phyloP scores from a whole-genome alignment of 2,113 vertebrate species.

The Thryonomys swinderianus region DNA sequence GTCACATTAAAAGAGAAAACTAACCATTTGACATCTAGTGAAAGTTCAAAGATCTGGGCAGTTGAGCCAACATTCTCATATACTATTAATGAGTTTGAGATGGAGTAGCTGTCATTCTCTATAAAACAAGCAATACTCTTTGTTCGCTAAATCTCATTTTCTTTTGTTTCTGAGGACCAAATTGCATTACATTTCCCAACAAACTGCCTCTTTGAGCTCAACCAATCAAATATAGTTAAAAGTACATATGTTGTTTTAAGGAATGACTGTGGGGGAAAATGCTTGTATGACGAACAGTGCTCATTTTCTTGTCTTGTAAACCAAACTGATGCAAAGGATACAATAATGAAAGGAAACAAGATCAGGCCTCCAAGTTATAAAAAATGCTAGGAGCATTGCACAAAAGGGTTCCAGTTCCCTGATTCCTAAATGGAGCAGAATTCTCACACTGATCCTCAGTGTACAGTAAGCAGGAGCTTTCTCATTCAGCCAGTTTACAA shows the following conservation, averaged over 20 bases:
- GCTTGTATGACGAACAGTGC: neutral
- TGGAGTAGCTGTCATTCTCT: neutral
- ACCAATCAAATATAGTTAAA: neutral
- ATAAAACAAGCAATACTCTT: neutral
- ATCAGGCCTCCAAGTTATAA: neutral
- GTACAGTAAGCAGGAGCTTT: neutral
- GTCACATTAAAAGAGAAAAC: neutral
- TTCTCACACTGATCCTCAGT: neutral
- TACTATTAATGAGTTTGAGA: neutral
- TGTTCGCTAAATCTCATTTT: neutral
- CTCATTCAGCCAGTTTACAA: neutral
- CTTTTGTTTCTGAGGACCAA: neutral
- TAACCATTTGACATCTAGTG: neutral
- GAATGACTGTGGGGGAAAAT: neutral
- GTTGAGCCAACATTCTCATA: neutral
- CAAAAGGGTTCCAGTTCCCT: neutral
- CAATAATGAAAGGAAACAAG: neutral
- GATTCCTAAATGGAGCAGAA: neutral
- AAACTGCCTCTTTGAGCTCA: neutral
- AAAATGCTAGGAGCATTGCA: neutral
- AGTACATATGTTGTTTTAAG: neutral
- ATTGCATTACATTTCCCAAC: neutral
- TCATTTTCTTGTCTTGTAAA: neutral
- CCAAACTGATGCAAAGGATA: neutral
- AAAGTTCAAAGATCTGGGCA: constrained; percentile 2